Base-by-base conservation (phyloP, 1,140 invertebrate genomes). In the Megalopta genalis region DNA sequence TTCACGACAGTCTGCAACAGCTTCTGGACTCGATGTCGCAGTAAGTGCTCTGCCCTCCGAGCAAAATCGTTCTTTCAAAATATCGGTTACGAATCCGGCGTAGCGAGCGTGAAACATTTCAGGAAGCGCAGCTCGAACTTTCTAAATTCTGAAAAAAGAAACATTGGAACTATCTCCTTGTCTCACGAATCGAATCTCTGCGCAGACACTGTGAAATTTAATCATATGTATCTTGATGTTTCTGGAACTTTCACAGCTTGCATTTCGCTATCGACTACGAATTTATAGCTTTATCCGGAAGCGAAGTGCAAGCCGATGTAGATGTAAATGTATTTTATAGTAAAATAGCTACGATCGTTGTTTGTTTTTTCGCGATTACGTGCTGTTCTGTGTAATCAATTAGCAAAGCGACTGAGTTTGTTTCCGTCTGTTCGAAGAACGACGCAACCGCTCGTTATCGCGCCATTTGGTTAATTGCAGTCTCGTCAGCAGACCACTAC, bases 1-100 rank as follows among this genome's bases (percentile, higher is more conserved):
- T 99, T 88, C 97, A 98, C 52, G 98, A 99, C 91, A 98, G 97
- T 57, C 94, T 99, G 10, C 95, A 97, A 80, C 96, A 97, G 83
- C 94, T 99, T 9, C 93, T 99, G 16, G 98, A 99, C 84, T 97
- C 96, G 1, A 99, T 99, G 97, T 96, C 97, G 0, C 96, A 95
- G 95, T 96, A 91, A 93, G 93, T 18, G 27, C 64, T 21, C 18
- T 2, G 14, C 4, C 1, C 12, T 42, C 42, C 8, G 12, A 42
- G 14, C 42, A 12, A 12, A 46, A 10, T 46, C 12, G 12, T 46
- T 46, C 9, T 14, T 46, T 46, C 10, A 46, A 2, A 12, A 12
- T 46, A 12, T 2, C 12, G 42, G 12, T 46, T 2, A 14, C 2
- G 2, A 2, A 46, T 10, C 2, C 42, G 42, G 14, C 18, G 6